phyloP scores from a whole-genome alignment of 2,797 vertebrate species.

The Rhadinocentrus ornatus region DNA sequence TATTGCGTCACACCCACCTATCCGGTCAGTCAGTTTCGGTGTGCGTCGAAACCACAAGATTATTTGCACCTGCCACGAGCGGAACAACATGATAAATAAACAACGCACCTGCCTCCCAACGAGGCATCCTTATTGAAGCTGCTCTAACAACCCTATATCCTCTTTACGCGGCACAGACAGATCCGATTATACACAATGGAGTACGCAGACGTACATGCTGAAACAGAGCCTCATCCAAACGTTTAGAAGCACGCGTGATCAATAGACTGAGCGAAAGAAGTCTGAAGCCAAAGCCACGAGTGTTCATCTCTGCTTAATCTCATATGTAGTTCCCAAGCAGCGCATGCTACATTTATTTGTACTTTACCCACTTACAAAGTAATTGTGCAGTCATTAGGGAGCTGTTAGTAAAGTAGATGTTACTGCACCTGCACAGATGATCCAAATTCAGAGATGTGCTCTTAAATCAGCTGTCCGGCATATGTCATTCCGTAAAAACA shows the following conservation, averaged over 20 bases:
- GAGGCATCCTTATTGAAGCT: constrained; percentile 43
- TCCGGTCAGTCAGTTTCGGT: constrained; percentile 81
- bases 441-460: background rate
- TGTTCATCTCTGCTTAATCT: constrained; percentile 50
- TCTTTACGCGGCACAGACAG: constrained; percentile 65
- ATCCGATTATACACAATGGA: constrained; percentile 67
- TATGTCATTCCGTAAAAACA: background rate
- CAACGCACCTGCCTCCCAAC: constrained; percentile 29
- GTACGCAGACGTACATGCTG: background rate
- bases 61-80: constrained; percentile 51
- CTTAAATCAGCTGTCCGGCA: background rate
- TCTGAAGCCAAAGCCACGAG: constrained; percentile 67
- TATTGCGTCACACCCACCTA: constrained; percentile 81
- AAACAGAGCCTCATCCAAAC: constrained; percentile 2
- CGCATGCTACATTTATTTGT: no score
- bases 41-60: constrained; percentile 75
- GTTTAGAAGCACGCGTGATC: background rate
- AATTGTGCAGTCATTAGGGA: background rate
- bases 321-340: constrained; percentile 17
- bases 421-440: constrained; percentile 52
- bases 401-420: background rate
- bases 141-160: constrained; percentile 58
- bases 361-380: constrained; percentile 17
- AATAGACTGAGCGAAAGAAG: constrained; percentile 1
- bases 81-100: constrained; percentile 37